These are phyloP conservation scores for Homalodisca vitripennis DNA, from an alignment of 1,140 invertebrate genomes.

Conservation along the genomic window DNA sequence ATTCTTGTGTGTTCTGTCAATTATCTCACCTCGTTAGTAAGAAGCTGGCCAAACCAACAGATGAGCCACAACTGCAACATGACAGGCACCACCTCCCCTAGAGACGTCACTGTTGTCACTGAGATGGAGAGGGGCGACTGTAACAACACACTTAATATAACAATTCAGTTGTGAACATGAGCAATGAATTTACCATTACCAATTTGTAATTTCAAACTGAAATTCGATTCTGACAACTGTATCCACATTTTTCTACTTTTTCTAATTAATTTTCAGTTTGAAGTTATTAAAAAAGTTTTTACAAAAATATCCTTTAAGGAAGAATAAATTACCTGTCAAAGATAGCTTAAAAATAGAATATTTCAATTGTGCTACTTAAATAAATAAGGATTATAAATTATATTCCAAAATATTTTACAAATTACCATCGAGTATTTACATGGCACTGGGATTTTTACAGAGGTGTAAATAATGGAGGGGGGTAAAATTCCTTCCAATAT, in stretches of 20 bases:
- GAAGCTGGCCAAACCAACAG: constrained; percentile 7
- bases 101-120: background rate
- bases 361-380: too few species aligned
- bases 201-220: background rate
- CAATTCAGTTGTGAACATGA: background rate
- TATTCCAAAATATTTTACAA: background rate
- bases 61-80: background rate
- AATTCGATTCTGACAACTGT: too few species aligned
- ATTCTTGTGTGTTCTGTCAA: background rate
- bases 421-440: too few species aligned
- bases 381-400: background rate
- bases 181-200: background rate
- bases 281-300: background rate
- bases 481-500: too few species aligned
- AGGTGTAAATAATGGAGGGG: too few species aligned
- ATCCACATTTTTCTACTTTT: too few species aligned
- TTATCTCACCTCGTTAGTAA: constrained; percentile 3
- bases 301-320: background rate
- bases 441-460: too few species aligned
- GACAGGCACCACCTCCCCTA: background rate
- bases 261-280: background rate
- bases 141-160: background rate
- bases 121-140: background rate
- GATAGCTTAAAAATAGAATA: too few species aligned
- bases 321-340: background rate